Evolutionary conservation across 2,888 invertebrate genomes (phyloP).

Genomic region (Orthonychiurus folsomi): DNA sequence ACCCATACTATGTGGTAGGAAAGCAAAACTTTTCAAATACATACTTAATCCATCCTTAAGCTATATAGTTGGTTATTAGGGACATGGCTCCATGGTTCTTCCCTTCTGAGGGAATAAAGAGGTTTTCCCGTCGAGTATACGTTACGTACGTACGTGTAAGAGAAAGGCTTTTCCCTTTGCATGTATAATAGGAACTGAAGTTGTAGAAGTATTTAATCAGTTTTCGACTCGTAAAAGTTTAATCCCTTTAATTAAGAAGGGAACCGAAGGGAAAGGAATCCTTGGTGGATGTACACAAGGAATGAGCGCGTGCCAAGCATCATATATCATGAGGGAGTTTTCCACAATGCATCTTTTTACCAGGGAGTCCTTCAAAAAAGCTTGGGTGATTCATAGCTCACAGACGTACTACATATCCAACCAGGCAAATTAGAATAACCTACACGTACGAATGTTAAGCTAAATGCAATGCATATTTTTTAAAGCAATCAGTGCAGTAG

Average conservation of each 20-base stretch:
- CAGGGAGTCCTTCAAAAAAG: too few species aligned
- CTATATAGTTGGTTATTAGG: neutral
- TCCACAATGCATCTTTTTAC: neutral
- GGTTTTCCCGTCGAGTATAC: too few species aligned
- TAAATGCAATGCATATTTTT: too few species aligned
- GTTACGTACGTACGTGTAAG: too few species aligned
- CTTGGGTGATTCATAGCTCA: too few species aligned
- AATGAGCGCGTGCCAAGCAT: neutral
- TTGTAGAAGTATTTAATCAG: neutral
- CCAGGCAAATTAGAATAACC: too few species aligned
- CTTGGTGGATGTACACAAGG: neutral
- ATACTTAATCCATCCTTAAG: neutral
- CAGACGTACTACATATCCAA: too few species aligned
- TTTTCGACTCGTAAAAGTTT: conserved; percentile 5
- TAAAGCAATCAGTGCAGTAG: too few species aligned
- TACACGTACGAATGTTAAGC: too few species aligned
- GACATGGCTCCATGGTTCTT: neutral
- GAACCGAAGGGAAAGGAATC: neutral
- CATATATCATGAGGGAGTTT: neutral
- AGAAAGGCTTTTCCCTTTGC: neutral
- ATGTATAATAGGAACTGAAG: neutral
- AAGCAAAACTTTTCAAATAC: neutral
- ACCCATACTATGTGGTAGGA: too few species aligned
- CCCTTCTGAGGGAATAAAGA: neutral
- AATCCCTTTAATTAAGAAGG: conserved; percentile 12